phyloP scores from a whole-genome alignment of 2,888 invertebrate species.

The Bombylius discolor region DNA sequence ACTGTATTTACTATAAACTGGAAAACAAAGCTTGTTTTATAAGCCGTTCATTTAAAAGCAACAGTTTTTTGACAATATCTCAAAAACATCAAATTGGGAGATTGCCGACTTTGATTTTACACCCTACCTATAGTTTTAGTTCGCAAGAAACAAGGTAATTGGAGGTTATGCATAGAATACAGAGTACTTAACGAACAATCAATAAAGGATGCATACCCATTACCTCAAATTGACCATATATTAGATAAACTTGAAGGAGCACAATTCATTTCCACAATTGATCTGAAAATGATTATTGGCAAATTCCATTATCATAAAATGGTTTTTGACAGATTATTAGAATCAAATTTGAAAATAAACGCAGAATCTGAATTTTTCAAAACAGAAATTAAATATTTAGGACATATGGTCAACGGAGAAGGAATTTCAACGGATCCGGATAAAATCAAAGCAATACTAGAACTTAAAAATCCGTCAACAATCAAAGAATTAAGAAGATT shows the following conservation, averaged over 20 bases:
- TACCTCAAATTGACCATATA: background rate
- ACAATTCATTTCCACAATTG: background rate
- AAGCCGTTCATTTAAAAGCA: too few species aligned
- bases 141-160: background rate
- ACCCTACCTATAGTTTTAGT: background rate
- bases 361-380: background rate
- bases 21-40: too few species aligned
- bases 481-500: too few species aligned
- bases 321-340: background rate
- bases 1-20: too few species aligned
- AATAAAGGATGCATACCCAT: background rate
- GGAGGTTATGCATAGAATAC: background rate
- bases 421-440: background rate
- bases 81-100: too few species aligned
- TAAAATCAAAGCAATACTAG: background rate
- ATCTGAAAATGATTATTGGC: background rate
- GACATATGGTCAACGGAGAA: slow-evolving; percentile 1
- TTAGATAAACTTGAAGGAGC: background rate
- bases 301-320: background rate
- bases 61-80: too few species aligned
- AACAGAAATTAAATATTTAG: slow-evolving; percentile 1
- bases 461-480: background rate
- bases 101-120: too few species aligned
- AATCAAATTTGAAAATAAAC: background rate
- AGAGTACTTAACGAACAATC: background rate